Conservation (phyloP, 2,888 invertebrate species). For the Icerya purchasi region DNA sequence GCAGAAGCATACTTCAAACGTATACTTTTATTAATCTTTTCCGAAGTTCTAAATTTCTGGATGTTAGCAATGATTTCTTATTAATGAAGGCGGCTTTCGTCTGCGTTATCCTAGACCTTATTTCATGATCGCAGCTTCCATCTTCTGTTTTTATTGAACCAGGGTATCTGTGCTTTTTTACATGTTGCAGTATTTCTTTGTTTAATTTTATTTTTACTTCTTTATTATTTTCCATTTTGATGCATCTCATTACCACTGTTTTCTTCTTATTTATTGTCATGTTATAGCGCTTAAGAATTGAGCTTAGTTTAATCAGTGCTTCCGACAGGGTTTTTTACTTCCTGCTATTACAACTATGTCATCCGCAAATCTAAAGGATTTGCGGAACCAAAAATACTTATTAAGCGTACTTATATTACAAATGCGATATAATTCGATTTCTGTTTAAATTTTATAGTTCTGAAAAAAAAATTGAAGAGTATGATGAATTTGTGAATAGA, state of each 20-base stretch:
- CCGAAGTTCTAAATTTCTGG: too few species aligned
- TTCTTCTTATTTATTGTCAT: not conserved
- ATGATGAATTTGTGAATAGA: constrained; percentile 4
- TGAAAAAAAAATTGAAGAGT: constrained; percentile 8
- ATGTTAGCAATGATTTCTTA: too few species aligned
- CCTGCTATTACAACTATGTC: not conserved
- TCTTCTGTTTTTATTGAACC: not conserved
- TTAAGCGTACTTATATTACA: too few species aligned
- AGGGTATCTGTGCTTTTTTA: not conserved
- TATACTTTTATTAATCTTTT: too few species aligned
- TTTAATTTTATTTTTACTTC: not conserved
- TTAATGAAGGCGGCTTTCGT: not conserved
- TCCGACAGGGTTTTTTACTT: not conserved
- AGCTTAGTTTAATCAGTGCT: too few species aligned
- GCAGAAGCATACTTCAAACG: too few species aligned
- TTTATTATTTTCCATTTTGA: not conserved
- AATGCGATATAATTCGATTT: too few species aligned
- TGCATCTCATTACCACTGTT: not conserved
- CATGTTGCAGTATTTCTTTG: not conserved
- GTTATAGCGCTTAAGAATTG: not conserved
- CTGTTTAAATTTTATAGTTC: constrained; percentile 3
- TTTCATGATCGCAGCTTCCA: not conserved
- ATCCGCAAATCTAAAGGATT: not conserved
- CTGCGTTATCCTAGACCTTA: not conserved
- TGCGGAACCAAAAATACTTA: too few species aligned